A percentile compares a stretch with the other conserved stretches of the same genome.
Conservation (phyloP, 2,113 vertebrate genomes). For the Peucedramus taeniatus region DNA sequence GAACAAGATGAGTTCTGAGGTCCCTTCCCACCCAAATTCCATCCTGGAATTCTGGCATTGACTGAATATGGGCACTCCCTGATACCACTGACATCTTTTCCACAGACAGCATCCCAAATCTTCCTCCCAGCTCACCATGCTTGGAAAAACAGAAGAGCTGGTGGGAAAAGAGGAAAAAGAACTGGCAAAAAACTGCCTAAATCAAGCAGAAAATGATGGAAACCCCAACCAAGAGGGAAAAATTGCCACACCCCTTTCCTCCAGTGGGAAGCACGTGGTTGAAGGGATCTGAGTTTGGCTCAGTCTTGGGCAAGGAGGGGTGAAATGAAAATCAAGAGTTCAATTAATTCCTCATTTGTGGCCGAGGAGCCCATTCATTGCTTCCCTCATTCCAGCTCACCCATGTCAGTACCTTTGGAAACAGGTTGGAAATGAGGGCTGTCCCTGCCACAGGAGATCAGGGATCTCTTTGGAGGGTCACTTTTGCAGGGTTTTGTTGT, state of each 20-base stretch:
- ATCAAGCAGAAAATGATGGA: background rate
- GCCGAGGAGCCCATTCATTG: background rate
- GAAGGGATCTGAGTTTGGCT: background rate
- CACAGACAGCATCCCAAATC: accelerated
- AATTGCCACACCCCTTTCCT: background rate
- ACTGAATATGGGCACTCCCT: background rate
- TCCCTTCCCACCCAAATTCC: background rate
- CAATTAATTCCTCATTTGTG: constrained; percentile 44
- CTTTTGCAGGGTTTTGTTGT: background rate
- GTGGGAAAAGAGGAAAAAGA: background rate
- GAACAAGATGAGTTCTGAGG: background rate
- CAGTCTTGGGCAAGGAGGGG: too few relatives aligned
- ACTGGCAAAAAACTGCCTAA: background rate
- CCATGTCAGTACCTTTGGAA: constrained; percentile 16
- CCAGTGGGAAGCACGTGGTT: background rate
- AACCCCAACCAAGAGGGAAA: background rate
- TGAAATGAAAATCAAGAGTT: background rate
- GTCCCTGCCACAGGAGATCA: background rate
- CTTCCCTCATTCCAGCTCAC: background rate
- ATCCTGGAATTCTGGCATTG: background rate
- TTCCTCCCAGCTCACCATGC: background rate
- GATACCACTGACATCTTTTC: accelerated
- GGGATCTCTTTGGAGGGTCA: background rate
- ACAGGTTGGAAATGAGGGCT: constrained; percentile 26
- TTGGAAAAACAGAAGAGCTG: background rate